Evolutionary conservation across 2,888 invertebrate species (phyloP).

Genomic region (Oscheius myriophilus): DNA sequence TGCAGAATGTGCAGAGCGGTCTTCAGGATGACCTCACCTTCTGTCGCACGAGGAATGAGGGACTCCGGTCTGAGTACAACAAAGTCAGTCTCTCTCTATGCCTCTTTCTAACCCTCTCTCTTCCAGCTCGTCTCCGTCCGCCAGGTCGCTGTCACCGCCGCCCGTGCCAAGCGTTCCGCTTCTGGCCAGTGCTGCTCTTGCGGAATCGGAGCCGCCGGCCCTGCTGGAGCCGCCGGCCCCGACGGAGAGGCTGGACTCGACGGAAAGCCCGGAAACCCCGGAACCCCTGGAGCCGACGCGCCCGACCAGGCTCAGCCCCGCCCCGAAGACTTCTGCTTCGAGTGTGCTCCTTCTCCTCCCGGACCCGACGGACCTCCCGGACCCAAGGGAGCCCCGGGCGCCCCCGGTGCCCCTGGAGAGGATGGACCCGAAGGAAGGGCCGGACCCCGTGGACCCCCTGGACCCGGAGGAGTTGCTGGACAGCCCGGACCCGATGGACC

Average conservation of each 20-base stretch:
- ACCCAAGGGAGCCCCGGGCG: conserved; percentile 43
- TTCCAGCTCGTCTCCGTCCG: conserved; percentile 36
- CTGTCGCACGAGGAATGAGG: conserved; percentile 63
- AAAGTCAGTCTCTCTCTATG: conserved; percentile 1
- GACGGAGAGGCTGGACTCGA: conserved; percentile 44
- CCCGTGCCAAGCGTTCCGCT: conserved; percentile 36
- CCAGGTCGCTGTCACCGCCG: conserved; percentile 31
- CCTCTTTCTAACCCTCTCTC: no score
- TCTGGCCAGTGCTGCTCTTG: conserved; percentile 53
- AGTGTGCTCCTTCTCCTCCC: conserved; percentile 45
- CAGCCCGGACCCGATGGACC: conserved; percentile 48
- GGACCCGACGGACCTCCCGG: conserved; percentile 33
- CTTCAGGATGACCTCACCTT: conserved; percentile 66
- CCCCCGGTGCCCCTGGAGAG: conserved; percentile 43
- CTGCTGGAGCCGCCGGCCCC: conserved; percentile 48
- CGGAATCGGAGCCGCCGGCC: conserved; percentile 52
- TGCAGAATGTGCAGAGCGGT: conserved; percentile 67
- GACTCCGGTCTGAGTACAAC: conserved; percentile 62
- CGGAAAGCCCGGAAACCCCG: conserved; percentile 40
- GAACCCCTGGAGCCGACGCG: conserved; percentile 32
- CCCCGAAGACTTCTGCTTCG: conserved; percentile 51
- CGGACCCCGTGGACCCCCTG: conserved; percentile 21
- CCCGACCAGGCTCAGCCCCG: conserved; percentile 34
- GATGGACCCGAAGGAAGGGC: conserved; percentile 42
- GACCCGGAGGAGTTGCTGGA: conserved; percentile 40